Evolutionary conservation across 2,113 vertebrate genomes (phyloP).

Genomic region (Riparia riparia): DNA sequence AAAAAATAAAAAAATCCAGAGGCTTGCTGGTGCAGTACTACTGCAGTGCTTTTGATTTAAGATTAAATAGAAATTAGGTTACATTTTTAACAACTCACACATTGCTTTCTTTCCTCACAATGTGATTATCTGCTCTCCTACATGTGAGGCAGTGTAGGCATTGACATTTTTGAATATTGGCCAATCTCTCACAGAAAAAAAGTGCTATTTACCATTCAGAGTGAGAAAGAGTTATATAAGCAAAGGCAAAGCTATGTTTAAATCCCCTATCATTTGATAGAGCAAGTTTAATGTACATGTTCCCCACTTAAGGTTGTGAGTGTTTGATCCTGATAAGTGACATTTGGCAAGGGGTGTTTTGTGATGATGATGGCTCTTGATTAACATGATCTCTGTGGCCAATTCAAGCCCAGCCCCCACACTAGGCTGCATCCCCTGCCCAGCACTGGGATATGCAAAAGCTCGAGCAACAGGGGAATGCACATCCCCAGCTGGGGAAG

Average conservation of each 20-base stretch:
- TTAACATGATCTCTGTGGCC: background rate
- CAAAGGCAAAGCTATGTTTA: conserved; percentile 1
- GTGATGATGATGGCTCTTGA: background rate
- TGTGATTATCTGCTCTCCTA: background rate
- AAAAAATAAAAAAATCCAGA: background rate
- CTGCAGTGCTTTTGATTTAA: background rate
- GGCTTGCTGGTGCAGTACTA: background rate
- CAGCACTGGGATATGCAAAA: background rate
- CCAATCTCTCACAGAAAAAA: background rate
- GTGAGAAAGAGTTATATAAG: background rate
- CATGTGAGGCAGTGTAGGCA: conserved; percentile 9
- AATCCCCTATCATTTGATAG: background rate
- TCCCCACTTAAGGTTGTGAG: background rate
- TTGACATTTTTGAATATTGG: background rate
- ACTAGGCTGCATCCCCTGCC: background rate
- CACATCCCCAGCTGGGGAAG: background rate
- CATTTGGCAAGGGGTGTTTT: background rate
- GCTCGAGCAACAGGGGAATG: background rate
- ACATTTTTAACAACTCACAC: background rate
- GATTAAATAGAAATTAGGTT: background rate
- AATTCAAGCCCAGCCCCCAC: background rate
- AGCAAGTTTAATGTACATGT: background rate
- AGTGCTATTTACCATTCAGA: background rate
- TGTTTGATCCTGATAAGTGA: background rate
- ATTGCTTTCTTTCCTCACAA: background rate